Conservation (phyloP, 2,797 vertebrate species). For the Sebastes goodei region DNA sequence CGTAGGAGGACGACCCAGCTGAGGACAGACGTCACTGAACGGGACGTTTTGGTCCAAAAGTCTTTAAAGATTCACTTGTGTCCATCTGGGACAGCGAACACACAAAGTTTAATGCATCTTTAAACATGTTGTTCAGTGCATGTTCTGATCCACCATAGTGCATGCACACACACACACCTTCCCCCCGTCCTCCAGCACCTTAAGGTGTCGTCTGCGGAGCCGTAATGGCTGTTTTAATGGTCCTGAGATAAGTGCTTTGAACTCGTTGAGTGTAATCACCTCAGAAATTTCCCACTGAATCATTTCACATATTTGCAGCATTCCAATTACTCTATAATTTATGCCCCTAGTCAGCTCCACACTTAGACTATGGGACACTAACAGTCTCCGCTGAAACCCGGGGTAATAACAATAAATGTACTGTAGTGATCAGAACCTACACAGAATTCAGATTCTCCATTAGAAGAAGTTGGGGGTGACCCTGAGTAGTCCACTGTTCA, state of each 20-base stretch:
- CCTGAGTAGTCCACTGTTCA: not conserved
- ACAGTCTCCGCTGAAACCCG: conserved; percentile 14
- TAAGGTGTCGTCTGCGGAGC: conserved; percentile 38
- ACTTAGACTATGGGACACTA: conserved; percentile 22
- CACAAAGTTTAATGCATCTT: conserved; percentile 8
- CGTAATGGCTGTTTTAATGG: conserved; percentile 58
- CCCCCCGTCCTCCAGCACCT: conserved; percentile 11
- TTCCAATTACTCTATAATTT: conserved; percentile 57
- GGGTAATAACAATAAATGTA: conserved; percentile 45
- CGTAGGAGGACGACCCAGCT: not conserved
- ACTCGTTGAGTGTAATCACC: conserved; percentile 56
- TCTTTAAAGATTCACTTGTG: not conserved
- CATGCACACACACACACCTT: not conserved
- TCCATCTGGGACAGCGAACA: not conserved
- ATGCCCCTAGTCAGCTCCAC: conserved; percentile 19
- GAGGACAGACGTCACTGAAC: not conserved
- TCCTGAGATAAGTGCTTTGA: conserved; percentile 56
- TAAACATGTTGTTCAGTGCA: conserved; percentile 11
- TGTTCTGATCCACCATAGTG: not conserved
- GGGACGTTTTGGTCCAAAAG: not conserved
- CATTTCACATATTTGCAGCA: conserved; percentile 56
- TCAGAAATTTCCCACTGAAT: conserved; percentile 46
- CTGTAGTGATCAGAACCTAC: conserved; percentile 15
- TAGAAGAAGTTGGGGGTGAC: not conserved
- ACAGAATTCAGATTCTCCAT: conserved; percentile 19